Evolutionary conservation across 1,140 invertebrate species (phyloP).

Genomic region (Drosophila watanabei): DNA sequence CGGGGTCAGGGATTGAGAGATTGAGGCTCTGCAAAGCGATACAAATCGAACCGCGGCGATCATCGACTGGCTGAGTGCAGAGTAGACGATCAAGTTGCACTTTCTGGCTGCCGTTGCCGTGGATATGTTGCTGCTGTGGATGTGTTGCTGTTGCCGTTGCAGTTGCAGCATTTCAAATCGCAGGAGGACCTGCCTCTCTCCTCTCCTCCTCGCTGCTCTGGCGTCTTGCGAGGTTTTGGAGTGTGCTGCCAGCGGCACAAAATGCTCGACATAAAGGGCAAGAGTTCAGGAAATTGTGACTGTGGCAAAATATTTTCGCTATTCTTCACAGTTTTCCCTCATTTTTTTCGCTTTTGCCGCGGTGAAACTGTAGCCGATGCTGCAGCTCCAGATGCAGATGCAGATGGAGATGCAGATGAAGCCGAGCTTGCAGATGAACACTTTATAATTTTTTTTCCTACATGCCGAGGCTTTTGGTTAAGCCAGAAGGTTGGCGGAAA

Average conservation of each 20-base stretch:
- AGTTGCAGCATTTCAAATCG: conserved; percentile 59
- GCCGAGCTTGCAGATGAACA: conserved; percentile 24
- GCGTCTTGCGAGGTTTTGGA: conserved; percentile 29
- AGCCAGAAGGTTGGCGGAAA: conserved; percentile 54
- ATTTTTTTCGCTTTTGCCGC: conserved; percentile 24
- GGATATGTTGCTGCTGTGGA: conserved; percentile 37
- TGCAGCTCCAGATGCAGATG: conserved; percentile 38
- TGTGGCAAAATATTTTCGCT: conserved; percentile 69
- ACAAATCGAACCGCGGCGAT: conserved; percentile 78
- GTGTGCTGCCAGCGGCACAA: conserved; percentile 72
- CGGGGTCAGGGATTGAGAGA: conserved; percentile 45
- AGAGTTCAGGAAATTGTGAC: conserved; percentile 81
- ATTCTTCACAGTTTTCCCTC: conserved; percentile 38
- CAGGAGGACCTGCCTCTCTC: conserved; percentile 10
- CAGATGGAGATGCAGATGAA: conserved; percentile 32
- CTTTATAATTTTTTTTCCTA: conserved; percentile 28
- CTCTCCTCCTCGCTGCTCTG: conserved; percentile 14
- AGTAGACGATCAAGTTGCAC: conserved; percentile 73
- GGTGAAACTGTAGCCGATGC: conserved; percentile 68
- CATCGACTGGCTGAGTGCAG: conserved; percentile 47
- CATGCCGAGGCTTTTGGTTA: conserved; percentile 27
- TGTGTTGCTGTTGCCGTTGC: conserved; percentile 15
- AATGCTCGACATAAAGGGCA: conserved; percentile 82
- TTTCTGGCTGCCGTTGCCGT: conserved; percentile 54
- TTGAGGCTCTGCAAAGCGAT: conserved; percentile 65